Base-by-base conservation (phyloP, 2,113 vertebrate genomes). In the Elgaria multicarinata region DNA sequence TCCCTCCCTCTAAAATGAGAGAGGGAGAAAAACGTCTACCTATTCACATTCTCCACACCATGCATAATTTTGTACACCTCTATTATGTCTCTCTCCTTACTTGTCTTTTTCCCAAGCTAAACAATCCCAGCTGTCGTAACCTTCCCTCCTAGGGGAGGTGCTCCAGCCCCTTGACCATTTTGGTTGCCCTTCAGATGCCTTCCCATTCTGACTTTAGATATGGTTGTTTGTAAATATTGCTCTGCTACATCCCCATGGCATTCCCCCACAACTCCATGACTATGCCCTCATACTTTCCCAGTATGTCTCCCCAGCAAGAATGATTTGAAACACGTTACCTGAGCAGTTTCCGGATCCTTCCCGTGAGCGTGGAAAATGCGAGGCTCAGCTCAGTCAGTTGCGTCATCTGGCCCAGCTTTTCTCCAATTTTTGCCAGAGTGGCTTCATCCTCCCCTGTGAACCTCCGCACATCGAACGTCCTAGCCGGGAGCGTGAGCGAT, bases 351-450 rank as follows among this genome's bases (percentile, higher is more conserved):
- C 97, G 97, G 81, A 99, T 91, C 91, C 98, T 98, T 93, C 98
- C 98, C 0, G 98, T 99, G 72, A 99, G 97, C 1, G 96, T 96
- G 55, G 98, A 99, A 97, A 99, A 99, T 0, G 98, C 96, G 74
- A 99, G 50, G n/a, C 89, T 97, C 75, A 99, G 97, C 91, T 99
- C 98, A 0, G 96, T 98, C 79, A 99, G 97, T 58, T 93, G 96
- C 0, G 39, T 94, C 95, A 99, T 97, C 76, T 93, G 95, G 77
- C 98, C 96, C 91, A 99, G 96, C 90, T 98, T 97, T 76, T 97
- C 93, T 7, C 98, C 98, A 3, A 99, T 96, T 72, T 93, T 95
- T 13, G 89, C 33, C n/a, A 99, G 93, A 75, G 97, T 93, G 13
- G 83, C 58, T 1, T 97, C 96, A 1, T 98, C 97, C 1, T 97